Conservation (phyloP, 2,888 invertebrate genomes). For the Aleiodes testaceus region DNA sequence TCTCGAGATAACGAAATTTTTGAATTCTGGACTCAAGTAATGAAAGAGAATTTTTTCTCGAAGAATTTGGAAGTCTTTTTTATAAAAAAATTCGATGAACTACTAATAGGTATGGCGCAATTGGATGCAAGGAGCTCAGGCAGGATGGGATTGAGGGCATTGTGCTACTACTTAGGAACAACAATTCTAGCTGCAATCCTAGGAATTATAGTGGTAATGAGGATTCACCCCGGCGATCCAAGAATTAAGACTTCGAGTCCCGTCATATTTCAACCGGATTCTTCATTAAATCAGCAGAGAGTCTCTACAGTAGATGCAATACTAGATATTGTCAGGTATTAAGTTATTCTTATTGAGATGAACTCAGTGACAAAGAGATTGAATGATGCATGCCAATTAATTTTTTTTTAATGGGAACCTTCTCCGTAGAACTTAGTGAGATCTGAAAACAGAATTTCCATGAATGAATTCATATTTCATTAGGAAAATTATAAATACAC, state of each 20-base stretch:
- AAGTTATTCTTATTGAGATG: background rate
- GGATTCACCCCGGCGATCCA: constrained; percentile 80
- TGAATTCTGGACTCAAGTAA: no score
- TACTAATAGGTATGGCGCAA: constrained; percentile 76
- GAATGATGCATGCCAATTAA: background rate
- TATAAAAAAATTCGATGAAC: no score
- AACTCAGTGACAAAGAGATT: background rate
- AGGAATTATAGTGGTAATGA: constrained; percentile 78
- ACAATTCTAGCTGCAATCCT: constrained; percentile 79
- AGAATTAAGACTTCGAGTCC: constrained; percentile 66
- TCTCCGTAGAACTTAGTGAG: no score
- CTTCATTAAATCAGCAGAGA: constrained; percentile 50
- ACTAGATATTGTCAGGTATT: constrained; percentile 76
- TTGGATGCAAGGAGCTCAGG: constrained; percentile 79
- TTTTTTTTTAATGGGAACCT: background rate
- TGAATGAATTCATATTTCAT: no score
- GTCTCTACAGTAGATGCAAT: constrained; percentile 77
- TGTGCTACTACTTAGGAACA: constrained; percentile 79
- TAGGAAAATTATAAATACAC: no score
- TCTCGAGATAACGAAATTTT: no score
- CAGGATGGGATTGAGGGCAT: constrained; percentile 78
- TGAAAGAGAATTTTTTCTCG: no score
- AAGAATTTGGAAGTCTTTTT: no score
- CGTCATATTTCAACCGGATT: constrained; percentile 45
- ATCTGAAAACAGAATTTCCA: no score